Conservation (phyloP, 2,888 invertebrate genomes). For the Lagria hirta region DNA sequence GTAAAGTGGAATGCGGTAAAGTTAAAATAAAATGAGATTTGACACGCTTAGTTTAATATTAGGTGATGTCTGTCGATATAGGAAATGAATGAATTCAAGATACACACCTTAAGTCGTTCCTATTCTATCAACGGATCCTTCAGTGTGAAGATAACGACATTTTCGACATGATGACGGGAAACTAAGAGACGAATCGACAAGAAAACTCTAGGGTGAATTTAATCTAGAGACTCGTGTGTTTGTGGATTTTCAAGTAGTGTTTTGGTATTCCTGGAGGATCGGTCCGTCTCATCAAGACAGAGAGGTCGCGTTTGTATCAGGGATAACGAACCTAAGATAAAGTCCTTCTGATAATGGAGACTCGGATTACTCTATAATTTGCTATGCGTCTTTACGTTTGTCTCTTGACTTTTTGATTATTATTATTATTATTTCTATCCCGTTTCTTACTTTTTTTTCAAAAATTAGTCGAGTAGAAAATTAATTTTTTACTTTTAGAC, state of each 20-base stretch:
- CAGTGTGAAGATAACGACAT: slow-evolving; percentile 54
- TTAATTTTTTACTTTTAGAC: too few relatives aligned
- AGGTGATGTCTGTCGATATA: slow-evolving; percentile 31
- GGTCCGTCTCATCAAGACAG: slow-evolving; percentile 50
- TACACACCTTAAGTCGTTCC: slow-evolving; percentile 39
- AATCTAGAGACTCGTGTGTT: slow-evolving; percentile 52
- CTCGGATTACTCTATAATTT: slow-evolving; percentile 40
- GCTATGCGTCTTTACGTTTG: slow-evolving; percentile 8
- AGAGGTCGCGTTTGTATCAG: slow-evolving; percentile 44
- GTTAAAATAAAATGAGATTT: slow-evolving; percentile 17
- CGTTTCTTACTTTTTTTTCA: too few relatives aligned
- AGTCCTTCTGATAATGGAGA: slow-evolving; percentile 39
- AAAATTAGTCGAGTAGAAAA: too few relatives aligned
- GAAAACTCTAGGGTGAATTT: slow-evolving; percentile 53
- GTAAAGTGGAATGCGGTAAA: too few relatives aligned
- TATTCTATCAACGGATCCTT: slow-evolving; percentile 48
- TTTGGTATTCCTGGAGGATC: slow-evolving; percentile 52
- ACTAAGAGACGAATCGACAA: slow-evolving; percentile 54
- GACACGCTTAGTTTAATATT: slow-evolving; percentile 31
- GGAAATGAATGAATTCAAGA: slow-evolving; percentile 33
- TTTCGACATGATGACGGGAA: slow-evolving; percentile 52
- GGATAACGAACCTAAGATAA: slow-evolving; percentile 45
- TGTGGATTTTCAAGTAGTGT: slow-evolving; percentile 55
- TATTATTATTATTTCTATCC: too few relatives aligned
- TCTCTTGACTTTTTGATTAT: too few relatives aligned